phyloP scores from a whole-genome alignment of 1,140 invertebrate species.

The Conus betulinus region DNA sequence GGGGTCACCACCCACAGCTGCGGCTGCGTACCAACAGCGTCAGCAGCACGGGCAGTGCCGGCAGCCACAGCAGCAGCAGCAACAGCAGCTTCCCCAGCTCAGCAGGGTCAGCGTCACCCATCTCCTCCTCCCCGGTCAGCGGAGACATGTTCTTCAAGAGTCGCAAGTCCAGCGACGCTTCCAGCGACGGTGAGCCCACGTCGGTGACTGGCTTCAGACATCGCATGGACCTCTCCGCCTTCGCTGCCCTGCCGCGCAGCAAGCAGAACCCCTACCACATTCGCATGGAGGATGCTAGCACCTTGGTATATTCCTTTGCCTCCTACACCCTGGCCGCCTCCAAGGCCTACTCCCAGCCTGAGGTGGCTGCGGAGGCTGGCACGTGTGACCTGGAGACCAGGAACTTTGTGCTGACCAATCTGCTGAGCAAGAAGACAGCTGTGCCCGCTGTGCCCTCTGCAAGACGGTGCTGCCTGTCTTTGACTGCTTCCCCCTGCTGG shows the following conservation, averaged over 20 bases:
- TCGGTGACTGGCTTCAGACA: conserved; percentile 76
- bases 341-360: conserved; percentile 2
- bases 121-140: conserved; percentile 55
- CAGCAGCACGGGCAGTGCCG: conserved; percentile 81
- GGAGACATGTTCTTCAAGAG: conserved; percentile 44
- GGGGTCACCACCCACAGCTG: conserved; percentile 70
- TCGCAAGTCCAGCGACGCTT: conserved; percentile 74
- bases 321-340: neutral
- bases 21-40: conserved; percentile 82
- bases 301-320: conserved; percentile 70
- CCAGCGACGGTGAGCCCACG: conserved; percentile 35
- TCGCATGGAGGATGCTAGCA: conserved; percentile 97
- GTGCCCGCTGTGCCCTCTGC: conserved; percentile 84
- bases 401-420: conserved; percentile 70
- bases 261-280: conserved; percentile 93
- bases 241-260: conserved; percentile 93
- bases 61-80: conserved; percentile 76
- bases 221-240: conserved; percentile 94
- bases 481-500: conserved; percentile 96
- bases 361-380: neutral
- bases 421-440: conserved; percentile 66
- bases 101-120: conserved; percentile 65
- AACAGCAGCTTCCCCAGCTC: conserved; percentile 75
- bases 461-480: conserved; percentile 92
- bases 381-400: conserved; percentile 90